Percentiles rank a stretch among this genome's conserved stretches.
These are phyloP conservation scores for Hystrix cristata DNA, from an alignment of 2,113 vertebrate genomes.

Conservation along the genomic window DNA sequence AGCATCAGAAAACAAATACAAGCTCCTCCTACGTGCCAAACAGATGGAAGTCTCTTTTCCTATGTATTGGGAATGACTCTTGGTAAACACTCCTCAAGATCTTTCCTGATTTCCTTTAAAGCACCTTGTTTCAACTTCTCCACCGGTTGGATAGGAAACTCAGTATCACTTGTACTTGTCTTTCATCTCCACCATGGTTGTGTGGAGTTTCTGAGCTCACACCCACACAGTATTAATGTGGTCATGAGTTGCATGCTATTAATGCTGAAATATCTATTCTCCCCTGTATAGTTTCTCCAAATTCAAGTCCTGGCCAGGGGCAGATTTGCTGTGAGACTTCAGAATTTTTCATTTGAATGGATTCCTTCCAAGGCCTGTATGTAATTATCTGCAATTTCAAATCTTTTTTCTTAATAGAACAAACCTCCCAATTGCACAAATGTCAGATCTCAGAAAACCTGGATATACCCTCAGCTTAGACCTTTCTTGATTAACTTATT, in stretches of 20 bases:
- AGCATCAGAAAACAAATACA: not conserved
- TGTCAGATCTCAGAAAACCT: slow-evolving; percentile 1
- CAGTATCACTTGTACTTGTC: not conserved
- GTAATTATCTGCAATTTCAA: slow-evolving; percentile 39
- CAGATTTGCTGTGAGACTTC: not conserved
- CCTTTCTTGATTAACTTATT: not conserved
- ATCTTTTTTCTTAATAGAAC: not conserved
- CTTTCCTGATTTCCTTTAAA: slow-evolving; percentile 1
- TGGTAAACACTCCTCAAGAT: not conserved
- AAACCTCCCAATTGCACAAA: not conserved
- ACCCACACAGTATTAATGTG: not conserved
- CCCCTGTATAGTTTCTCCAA: not conserved
- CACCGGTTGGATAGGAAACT: not conserved
- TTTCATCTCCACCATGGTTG: not conserved
- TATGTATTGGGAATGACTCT: not conserved
- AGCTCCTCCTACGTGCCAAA: not conserved
- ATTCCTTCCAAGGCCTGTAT: not conserved
- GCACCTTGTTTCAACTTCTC: not conserved
- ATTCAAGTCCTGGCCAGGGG: not conserved
- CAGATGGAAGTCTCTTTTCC: slow-evolving; percentile 5
- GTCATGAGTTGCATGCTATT: not conserved
- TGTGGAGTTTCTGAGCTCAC: slow-evolving; percentile 13
- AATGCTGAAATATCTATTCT: not conserved
- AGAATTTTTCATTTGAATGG: not conserved
- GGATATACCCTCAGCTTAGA: not conserved